These are phyloP conservation scores for Raja brachyura DNA, from an alignment of 2,113 vertebrate genomes.

Conservation along the genomic window DNA sequence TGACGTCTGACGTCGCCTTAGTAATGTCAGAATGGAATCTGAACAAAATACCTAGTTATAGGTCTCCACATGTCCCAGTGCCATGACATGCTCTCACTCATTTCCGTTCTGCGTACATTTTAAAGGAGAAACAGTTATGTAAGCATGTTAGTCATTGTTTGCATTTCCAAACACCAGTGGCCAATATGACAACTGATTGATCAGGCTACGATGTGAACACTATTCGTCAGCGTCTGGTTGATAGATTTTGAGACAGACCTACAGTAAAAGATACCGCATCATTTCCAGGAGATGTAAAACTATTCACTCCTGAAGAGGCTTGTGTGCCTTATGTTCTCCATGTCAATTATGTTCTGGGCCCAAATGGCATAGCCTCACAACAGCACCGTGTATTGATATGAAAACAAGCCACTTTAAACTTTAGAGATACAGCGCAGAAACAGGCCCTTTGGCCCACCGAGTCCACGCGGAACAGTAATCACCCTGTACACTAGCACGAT, in stretches of 20 bases:
- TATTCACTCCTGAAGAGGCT: background rate
- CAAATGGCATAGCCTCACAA: background rate
- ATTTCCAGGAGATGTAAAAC: background rate
- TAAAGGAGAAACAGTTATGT: background rate
- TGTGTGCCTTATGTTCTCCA: background rate
- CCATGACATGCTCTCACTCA: background rate
- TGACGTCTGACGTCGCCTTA: background rate
- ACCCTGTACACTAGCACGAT: too few relatives aligned
- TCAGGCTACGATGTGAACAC: background rate
- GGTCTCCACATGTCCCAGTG: background rate
- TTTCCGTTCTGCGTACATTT: background rate
- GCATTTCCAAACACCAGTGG: background rate
- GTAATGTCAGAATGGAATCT: background rate
- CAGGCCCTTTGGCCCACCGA: too few relatives aligned
- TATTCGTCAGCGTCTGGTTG: background rate
- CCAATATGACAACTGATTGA: background rate
- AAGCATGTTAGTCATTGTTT: slow-evolving; percentile 10
- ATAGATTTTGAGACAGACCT: slow-evolving; percentile 21
- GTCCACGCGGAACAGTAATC: too few relatives aligned
- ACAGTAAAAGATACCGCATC: background rate
- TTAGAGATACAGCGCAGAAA: too few relatives aligned
- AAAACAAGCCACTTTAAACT: background rate
- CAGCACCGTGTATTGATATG: background rate
- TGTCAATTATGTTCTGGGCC: background rate
- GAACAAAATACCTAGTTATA: background rate